Percentiles rank a stretch among this genome's conserved stretches.
phyloP scores from a whole-genome alignment of 1,140 invertebrate genomes.

The Coenobita brevimanus region DNA sequence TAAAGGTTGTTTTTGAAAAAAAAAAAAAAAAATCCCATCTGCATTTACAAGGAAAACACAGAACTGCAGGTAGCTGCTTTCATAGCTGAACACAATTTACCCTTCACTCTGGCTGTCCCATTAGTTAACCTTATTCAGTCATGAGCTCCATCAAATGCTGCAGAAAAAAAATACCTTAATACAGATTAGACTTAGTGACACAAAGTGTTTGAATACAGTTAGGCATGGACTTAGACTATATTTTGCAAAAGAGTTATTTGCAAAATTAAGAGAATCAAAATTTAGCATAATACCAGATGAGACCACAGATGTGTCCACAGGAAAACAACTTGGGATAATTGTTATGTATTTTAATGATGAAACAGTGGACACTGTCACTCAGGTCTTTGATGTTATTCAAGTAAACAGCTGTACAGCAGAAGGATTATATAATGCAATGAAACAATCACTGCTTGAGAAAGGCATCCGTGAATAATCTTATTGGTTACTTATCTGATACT shows the following conservation, averaged over 20 bases:
- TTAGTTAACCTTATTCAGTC: background rate
- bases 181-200: too few species aligned
- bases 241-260: constrained; percentile 17
- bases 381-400: constrained; percentile 13
- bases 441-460: constrained; percentile 5
- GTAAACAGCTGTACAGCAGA: constrained; percentile 25
- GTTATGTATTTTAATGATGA: too few species aligned
- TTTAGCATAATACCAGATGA: constrained; percentile 28
- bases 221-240: constrained; percentile 19
- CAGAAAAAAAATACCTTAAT: constrained; percentile 5
- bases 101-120: background rate
- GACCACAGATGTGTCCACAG: constrained; percentile 25
- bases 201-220: constrained; percentile 21
- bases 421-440: constrained; percentile 9
- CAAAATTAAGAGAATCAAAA: constrained; percentile 19
- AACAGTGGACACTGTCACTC: too few species aligned
- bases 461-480: constrained; percentile 22
- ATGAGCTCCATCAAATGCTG: constrained; percentile 12
- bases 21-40: background rate
- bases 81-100: constrained; percentile 12
- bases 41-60: constrained; percentile 9
- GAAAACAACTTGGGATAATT: background rate
- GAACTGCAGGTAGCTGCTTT: constrained; percentile 13
- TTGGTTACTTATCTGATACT: constrained; percentile 35
- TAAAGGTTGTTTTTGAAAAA: constrained; percentile 22